These are phyloP conservation scores for Hypomecis atomaria DNA, from an alignment of 2,888 invertebrate species.

Conservation along the genomic window DNA sequence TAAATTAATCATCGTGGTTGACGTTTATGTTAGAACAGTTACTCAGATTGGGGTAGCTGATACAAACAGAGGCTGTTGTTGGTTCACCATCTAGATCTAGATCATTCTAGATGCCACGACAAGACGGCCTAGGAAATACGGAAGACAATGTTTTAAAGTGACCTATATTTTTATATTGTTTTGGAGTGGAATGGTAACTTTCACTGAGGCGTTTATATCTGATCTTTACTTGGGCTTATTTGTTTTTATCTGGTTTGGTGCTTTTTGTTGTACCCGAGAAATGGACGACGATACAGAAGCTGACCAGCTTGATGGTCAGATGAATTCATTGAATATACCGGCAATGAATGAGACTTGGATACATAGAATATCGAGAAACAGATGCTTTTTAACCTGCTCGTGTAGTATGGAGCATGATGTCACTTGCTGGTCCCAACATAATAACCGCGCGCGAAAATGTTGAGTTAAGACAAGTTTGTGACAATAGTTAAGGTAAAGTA, in stretches of 20 bases:
- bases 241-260: background rate
- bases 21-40: slow-evolving; percentile 33
- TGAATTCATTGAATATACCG: too few species aligned
- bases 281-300: too few species aligned
- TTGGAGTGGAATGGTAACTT: slow-evolving; percentile 9
- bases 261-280: too few species aligned
- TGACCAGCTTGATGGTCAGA: too few species aligned
- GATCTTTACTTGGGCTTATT: slow-evolving; percentile 4
- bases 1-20: slow-evolving; percentile 40
- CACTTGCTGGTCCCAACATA: too few species aligned
- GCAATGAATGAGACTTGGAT: too few species aligned
- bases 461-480: too few species aligned
- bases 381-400: too few species aligned
- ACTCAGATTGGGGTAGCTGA: slow-evolving; percentile 23
- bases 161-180: slow-evolving; percentile 14
- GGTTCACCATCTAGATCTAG: slow-evolving; percentile 31
- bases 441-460: too few species aligned
- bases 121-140: slow-evolving; percentile 20
- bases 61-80: slow-evolving; percentile 28
- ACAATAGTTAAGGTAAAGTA: too few species aligned
- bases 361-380: too few species aligned
- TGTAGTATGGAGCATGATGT: too few species aligned
- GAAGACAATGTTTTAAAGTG: slow-evolving; percentile 23
- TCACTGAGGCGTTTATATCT: slow-evolving; percentile 6
- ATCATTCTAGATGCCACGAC: slow-evolving; percentile 32